phyloP scores from a whole-genome alignment of 2,888 invertebrate species.

The Fissipunctia ypsillon region DNA sequence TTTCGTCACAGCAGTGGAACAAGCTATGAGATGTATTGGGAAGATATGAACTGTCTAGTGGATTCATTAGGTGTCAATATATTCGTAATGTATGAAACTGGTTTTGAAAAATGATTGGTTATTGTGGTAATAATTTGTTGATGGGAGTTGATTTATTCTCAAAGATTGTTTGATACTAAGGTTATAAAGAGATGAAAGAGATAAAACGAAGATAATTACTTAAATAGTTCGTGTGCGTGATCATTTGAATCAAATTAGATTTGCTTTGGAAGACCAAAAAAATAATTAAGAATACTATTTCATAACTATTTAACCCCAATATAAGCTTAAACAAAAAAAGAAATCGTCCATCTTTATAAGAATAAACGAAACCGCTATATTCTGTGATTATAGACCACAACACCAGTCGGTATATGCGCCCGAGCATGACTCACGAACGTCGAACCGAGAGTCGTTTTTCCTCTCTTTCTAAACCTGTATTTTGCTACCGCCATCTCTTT shows the following conservation, averaged over 20 bases:
- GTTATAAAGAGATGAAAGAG: neutral
- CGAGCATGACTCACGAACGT: conserved; percentile 84
- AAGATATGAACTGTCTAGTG: conserved; percentile 20
- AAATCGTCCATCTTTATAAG: neutral
- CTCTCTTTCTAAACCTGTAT: conserved; percentile 81
- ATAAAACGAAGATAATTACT: conserved; percentile 1
- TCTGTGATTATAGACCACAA: conserved; percentile 60
- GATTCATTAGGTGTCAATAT: conserved; percentile 30
- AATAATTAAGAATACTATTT: neutral
- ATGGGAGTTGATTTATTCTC: neutral
- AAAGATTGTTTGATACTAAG: neutral
- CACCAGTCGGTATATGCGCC: conserved; percentile 75
- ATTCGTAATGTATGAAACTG: neutral
- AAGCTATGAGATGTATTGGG: conserved; percentile 40
- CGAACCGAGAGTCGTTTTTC: conserved; percentile 72
- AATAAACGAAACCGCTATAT: conserved; percentile 46
- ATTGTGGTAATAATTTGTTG: neutral
- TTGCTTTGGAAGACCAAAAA: neutral
- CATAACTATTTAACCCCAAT: neutral
- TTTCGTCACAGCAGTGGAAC: conserved; percentile 69
- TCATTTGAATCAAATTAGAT: neutral
- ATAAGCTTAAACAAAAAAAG: neutral
- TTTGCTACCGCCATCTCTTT: conserved; percentile 67
- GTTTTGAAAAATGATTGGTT: conserved; percentile 8
- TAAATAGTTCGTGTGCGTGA: neutral